Conservation (phyloP, 1,140 invertebrate genomes). For the Drosophila malerkotliana region DNA sequence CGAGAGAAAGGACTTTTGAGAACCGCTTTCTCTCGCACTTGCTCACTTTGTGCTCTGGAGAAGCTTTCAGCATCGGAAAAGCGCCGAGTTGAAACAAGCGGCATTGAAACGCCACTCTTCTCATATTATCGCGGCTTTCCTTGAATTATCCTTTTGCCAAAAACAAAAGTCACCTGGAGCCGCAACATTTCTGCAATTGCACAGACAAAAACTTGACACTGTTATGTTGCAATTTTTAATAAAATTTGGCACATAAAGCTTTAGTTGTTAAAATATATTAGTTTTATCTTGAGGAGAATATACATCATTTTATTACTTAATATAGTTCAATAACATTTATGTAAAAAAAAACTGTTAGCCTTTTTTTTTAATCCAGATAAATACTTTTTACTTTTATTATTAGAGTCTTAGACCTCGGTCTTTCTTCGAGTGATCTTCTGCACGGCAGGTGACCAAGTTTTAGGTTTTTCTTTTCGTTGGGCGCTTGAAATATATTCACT, state of each 20-base stretch:
- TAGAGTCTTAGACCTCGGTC: too few species aligned
- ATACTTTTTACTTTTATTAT: too few species aligned
- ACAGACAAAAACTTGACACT: not conserved
- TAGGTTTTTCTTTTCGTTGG: conserved; percentile 13
- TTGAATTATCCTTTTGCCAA: conserved; percentile 5
- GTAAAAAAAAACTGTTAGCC: too few species aligned
- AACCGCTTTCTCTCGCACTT: not conserved
- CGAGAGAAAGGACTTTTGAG: not conserved
- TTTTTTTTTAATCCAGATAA: too few species aligned
- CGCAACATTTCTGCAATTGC: not conserved
- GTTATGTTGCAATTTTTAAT: not conserved
- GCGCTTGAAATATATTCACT: conserved; percentile 70
- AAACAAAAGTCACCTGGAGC: conserved; percentile 6
- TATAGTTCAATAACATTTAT: too few species aligned
- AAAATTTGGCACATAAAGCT: not conserved
- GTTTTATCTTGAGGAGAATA: too few species aligned
- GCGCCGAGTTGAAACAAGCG: conserved; percentile 21
- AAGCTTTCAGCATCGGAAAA: conserved; percentile 32
- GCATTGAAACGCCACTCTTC: conserved; percentile 37
- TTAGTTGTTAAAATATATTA: too few species aligned
- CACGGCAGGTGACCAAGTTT: conserved; percentile 60
- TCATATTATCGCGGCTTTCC: conserved; percentile 29
- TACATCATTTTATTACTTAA: too few species aligned
- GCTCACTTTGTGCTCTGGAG: not conserved
- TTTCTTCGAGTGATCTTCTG: conserved; percentile 23